Base-by-base conservation (phyloP, 2,113 vertebrate genomes). In the Myxocyprinus asiaticus region DNA sequence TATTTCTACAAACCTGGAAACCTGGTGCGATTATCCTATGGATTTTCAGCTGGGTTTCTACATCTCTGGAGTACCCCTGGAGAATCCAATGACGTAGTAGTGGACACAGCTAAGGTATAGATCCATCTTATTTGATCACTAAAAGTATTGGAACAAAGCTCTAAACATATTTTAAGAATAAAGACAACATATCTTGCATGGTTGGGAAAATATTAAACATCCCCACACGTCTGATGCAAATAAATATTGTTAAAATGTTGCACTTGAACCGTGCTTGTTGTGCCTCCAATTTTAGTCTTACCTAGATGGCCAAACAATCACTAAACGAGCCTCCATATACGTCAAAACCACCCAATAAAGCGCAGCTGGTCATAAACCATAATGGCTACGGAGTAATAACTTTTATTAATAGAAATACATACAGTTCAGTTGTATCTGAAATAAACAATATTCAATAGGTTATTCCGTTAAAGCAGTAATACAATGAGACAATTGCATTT, bases 371-470 rank as follows among this genome's bases (percentile, higher is more conserved):
- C 76, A 85, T 76, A 82, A 82, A 85, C 53, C 63, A 82, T 83
- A 85, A 84, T 81, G 51, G 79, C 83, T 88, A 88, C 81, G 69
- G 79, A 81, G 78, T 84, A 84, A 83, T 84, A 81, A 84, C 69
- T 82, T 86, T 88, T 86, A 86, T 88, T 88, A 71, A 82, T 83
- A 85, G 86, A 85, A 86, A 85, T 86, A 88, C 86, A 88, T 88
- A 88, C 86, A 88, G 83, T 85, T 83, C 83, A 82, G 83, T 80
- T 83, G 82, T 82, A 85, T 85, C 76, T 85, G 85, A 79, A 87
- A 87, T 75, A 79, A 85, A 87, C 86, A 86, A 76, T 78, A 84
- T 85, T 85, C 79, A 85, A 85, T 76, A 85, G 81, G 73, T 84
- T 81, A 85, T 85, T 74, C 80, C 77, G 74, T 77, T 85, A 78